Evolutionary conservation across 2,113 vertebrate genomes (phyloP), one percentile per base, ranked within the genome.

Genomic region (Chamaetylas fuelleborni): DNA sequence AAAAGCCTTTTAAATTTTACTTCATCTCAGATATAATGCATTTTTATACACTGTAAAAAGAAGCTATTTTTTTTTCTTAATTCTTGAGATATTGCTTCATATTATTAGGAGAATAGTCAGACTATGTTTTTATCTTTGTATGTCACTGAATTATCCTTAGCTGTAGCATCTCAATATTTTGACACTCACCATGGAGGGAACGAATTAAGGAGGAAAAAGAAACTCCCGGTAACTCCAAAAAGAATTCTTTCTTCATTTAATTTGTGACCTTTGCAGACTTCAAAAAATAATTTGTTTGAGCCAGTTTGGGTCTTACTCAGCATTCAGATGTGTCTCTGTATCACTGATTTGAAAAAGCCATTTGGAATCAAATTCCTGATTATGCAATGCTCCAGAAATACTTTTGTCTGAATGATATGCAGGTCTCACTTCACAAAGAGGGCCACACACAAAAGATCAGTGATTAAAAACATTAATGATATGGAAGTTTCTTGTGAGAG

Each of bases 381-480:
- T 42, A 3, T 8, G 17, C 19, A n/a, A 16, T 54, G 36, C 13
- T 88, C 74, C 15, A 84, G 62, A 83, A 94, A 26, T 54, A 1
- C 18, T 45, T 72, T 65, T 88, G 43, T 57, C 36, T 80, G 20
- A 77, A 28, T 40, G 19, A 47, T 42, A 33, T 64, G 23, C 42
- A 83, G 33, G 33, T 13, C 16, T 96, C 43, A 67, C 9, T 74
- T 77, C 33, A 80, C 66, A 93, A 65, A 64, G 17, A 19, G 7
- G 48, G 20, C 45, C 73, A 94, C 60, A 82, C 60, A 95, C 60
- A 91, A 87, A 93, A 83, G 36, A 81, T 9, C 9, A 87, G 58
- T 80, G 43, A 94, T 90, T 86, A 92, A 92, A 96, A 96, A 45
- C 36, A 51, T 74, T 80, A 83, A 69, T 73, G 34, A 87, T 62